Base-by-base conservation (phyloP, 35 echinoderm and acorn worm genomes). In the Apostichopus californicus region DNA sequence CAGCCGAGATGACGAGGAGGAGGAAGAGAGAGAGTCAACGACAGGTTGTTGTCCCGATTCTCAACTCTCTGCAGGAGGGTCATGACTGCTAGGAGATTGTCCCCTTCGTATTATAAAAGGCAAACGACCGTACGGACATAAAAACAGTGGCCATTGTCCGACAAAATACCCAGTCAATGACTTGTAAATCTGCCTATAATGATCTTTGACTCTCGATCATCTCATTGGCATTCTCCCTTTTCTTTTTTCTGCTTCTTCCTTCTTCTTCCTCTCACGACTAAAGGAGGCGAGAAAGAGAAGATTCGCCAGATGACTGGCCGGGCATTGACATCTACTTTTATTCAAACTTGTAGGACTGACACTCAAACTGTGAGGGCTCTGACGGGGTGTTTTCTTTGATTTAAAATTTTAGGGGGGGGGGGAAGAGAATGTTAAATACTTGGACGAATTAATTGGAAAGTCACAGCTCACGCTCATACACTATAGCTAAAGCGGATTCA, bases 21-120 rank as follows among this genome's bases (percentile, higher is more conserved):
- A 85, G 55, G 80, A 46, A 46, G 34, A 46, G 20, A 85, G 55
- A 59, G 46, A 89, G 86, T 89, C 86, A 89, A 73, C 68, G 86
- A 89, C 86, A 89, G 86, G 86, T 89, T 89, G 86, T 89, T 89
- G 86, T 73, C 86, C 86, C 86, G 86, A 73, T 72, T 89, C 34
- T 89, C 86, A 73, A 89, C 86, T 89, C 86, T 56, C 60, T 57
- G 71, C 22, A 57, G 61, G 86, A 85, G 86, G 86, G 86, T 89
- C 86, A 73, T 89, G 86, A 89, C 86, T 89, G 86, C 58, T 60
- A 89, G 86, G 86, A 89, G 21, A 89, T 89, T 89, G 86, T 89
- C 86, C 86, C 86, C 34, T 46, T 46, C 34, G 34, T 46, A 46
- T 73, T 9, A 22, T 55, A 73, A 61, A 60, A 89, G 68, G 86